Conservation (phyloP, 2,888 invertebrate species). For the Acronicta aceris region DNA sequence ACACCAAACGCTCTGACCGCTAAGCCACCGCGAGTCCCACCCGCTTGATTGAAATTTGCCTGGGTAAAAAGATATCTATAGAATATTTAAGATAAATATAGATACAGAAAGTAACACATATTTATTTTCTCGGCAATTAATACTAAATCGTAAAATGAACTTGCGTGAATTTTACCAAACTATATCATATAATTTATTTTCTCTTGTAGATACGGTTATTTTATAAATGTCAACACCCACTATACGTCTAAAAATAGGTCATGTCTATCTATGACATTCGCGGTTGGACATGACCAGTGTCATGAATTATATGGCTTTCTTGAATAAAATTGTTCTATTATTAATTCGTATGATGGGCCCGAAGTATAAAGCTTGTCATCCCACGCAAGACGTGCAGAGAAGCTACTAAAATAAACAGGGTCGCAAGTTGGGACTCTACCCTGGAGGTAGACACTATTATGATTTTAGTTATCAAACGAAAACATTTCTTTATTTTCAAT, state of each 20-base stretch:
- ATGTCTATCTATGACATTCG: neutral
- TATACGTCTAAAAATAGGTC: neutral
- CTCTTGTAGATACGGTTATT: neutral
- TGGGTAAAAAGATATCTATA: too few relatives aligned
- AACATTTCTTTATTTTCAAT: too few relatives aligned
- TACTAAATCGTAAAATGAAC: conserved; percentile 62
- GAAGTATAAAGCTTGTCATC: neutral
- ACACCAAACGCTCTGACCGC: too few relatives aligned
- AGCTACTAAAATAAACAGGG: neutral
- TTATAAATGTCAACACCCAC: neutral
- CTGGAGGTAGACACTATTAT: too few relatives aligned
- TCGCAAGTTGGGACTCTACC: too few relatives aligned
- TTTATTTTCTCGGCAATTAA: too few relatives aligned
- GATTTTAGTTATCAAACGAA: too few relatives aligned
- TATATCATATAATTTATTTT: conserved; percentile 1
- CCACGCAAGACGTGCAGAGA: neutral
- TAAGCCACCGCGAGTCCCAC: too few relatives aligned
- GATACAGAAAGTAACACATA: too few relatives aligned
- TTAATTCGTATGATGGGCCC: neutral
- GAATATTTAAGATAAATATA: too few relatives aligned
- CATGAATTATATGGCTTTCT: neutral
- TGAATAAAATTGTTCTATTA: neutral
- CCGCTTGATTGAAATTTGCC: too few relatives aligned
- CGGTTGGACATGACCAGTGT: neutral
- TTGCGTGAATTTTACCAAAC: conserved; percentile 29